A percentile compares a stretch with the other conserved stretches of the same genome.
These are phyloP conservation scores for Mungos mungo DNA, from an alignment of 2,113 vertebrate species.

Conservation along the genomic window DNA sequence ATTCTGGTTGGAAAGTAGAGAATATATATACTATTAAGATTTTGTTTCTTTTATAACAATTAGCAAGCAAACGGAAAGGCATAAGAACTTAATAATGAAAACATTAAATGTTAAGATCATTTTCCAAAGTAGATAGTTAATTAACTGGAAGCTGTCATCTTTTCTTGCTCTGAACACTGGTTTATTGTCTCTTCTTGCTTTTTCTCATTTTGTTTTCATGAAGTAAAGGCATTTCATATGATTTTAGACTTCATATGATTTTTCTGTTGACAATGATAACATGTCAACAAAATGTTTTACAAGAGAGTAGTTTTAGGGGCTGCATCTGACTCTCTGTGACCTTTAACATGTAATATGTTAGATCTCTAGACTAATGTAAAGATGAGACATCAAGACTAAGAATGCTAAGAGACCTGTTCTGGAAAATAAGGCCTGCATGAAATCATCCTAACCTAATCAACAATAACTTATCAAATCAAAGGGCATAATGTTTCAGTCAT, in stretches of 20 bases:
- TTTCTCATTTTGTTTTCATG: neutral
- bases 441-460: slow-evolving; percentile 15
- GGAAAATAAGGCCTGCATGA: neutral
- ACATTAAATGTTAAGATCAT: slow-evolving; percentile 7
- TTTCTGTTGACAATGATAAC: neutral
- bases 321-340: neutral
- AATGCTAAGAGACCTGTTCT: neutral
- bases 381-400: slow-evolving; percentile 11
- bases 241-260: neutral
- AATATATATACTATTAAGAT: neutral
- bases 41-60: slow-evolving; percentile 19
- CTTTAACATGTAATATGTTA: neutral
- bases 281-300: neutral
- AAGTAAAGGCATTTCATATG: neutral
- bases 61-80: neutral
- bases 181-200: slow-evolving; percentile 2
- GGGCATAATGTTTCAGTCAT: neutral
- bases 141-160: neutral
- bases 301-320: neutral
- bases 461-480: slow-evolving; percentile 47
- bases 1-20: neutral
- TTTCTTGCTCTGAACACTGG: neutral
- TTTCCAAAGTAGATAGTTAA: slow-evolving; percentile 27
- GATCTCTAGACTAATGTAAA: slow-evolving; percentile 2
- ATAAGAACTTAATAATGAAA: slow-evolving; percentile 18